phyloP scores from a whole-genome alignment of 1,140 invertebrate species.

The Pemphigus obesinymphae region DNA sequence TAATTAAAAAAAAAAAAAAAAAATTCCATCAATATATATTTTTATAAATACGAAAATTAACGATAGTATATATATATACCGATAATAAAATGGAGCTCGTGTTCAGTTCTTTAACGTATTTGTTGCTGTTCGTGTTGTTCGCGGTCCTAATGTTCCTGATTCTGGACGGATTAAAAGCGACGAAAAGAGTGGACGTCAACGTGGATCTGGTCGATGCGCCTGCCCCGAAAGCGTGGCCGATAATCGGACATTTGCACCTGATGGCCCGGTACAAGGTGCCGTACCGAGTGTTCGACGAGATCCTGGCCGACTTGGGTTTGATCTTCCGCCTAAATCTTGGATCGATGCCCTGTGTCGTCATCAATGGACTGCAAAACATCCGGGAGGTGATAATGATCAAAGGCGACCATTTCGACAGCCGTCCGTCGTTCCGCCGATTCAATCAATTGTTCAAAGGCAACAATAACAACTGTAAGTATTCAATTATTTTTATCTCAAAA shows the following conservation, averaged over 20 bases:
- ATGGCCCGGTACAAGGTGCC: constrained; percentile 60
- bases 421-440: constrained; percentile 63
- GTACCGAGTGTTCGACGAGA: constrained; percentile 59
- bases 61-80: background rate
- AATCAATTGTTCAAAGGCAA: constrained; percentile 61
- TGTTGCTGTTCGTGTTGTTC: constrained; percentile 18
- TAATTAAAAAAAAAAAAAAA: background rate
- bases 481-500: background rate
- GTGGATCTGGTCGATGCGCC: constrained; percentile 51
- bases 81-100: constrained; percentile 19
- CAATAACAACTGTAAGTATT: constrained; percentile 65
- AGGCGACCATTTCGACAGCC: constrained; percentile 60
- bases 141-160: constrained; percentile 24
- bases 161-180: constrained; percentile 4
- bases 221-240: constrained; percentile 57
- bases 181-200: background rate
- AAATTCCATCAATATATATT: background rate
- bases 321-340: constrained; percentile 61
- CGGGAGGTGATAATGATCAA: constrained; percentile 61
- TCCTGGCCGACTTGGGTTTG: constrained; percentile 56
- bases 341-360: constrained; percentile 58
- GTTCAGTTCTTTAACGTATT: constrained; percentile 22
- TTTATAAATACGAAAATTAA: background rate
- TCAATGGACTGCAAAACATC: constrained; percentile 62
- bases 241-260: constrained; percentile 59